phyloP scores from a whole-genome alignment of 2,113 vertebrate genomes.

The Pheucticus melanocephalus region DNA sequence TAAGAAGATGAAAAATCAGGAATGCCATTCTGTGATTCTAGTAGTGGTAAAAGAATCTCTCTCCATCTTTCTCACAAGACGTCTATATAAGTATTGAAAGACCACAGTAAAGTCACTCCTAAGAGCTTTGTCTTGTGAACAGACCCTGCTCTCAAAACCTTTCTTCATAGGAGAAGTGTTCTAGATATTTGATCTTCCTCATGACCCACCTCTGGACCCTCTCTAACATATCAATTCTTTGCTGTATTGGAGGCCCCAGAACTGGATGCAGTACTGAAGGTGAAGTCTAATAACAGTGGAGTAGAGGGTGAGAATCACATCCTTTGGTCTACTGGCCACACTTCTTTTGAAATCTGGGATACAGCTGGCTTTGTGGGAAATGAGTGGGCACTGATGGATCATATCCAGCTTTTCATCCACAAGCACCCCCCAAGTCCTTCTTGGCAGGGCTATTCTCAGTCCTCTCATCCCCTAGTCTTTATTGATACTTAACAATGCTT shows the following conservation, averaged over 20 bases:
- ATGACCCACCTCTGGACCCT: neutral
- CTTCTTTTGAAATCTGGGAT: neutral
- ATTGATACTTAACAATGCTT: neutral
- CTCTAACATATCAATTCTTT: fast-evolving
- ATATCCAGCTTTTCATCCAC: neutral
- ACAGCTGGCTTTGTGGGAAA: neutral
- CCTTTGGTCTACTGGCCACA: neutral
- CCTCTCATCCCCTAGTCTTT: neutral
- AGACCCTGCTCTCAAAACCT: fast-evolving
- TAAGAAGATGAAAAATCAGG: neutral
- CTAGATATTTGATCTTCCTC: neutral
- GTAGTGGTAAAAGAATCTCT: neutral
- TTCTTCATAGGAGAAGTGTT: neutral
- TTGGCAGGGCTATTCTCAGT: neutral
- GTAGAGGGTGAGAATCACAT: neutral
- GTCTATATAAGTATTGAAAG: neutral
- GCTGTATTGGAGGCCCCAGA: neutral
- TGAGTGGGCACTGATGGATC: fast-evolving
- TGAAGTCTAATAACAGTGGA: neutral
- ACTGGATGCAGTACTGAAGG: neutral
- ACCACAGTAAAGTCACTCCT: neutral
- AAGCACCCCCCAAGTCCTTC: neutral
- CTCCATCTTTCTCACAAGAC: neutral
- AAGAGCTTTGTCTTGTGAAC: neutral
- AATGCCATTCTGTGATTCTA: neutral